Evolutionary conservation across 1,140 invertebrate species (phyloP), one percentile per base, ranked within the genome.

Genomic region (Triops longicaudatus): DNA sequence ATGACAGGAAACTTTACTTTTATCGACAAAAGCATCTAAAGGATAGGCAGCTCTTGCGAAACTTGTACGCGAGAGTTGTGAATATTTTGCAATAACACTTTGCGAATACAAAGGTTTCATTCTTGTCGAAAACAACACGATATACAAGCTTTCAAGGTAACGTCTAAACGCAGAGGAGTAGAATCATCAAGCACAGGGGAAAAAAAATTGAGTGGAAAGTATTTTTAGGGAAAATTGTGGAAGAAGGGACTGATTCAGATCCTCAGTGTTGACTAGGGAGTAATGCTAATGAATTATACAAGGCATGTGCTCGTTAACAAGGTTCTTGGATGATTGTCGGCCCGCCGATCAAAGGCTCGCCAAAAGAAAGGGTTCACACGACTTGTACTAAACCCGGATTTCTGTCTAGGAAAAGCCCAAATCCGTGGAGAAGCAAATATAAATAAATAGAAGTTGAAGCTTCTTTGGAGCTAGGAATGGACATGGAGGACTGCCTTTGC

Each of bases 231-330:
- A 63, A 1, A 63, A 7, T 17, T 5, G 22, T 17, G 0, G 50
- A 22, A 17, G 50, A 63, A 63, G 17, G n/a, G 50, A 63, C 22
- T 63, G 22, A 63, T 17, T n/a, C 50, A n/a, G n/a, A 22, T 6
- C 14, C 50, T 22, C 22, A n/a, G 17, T 17, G 4, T 63, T 63
- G 50, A 22, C 50, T 63, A n/a, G 44, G 44, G 50, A 22, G 50
- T 22, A 63, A 63, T 63, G 50, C 50, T 63, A 63, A 63, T 63
- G 50, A 63, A 63, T 63, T 63, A 14, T 63, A 63, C 50, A 63
- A 22, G 50, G 50, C n/a, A 63, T 63, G 50, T 63, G 50, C 3
- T 63, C 50, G 22, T 63, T 63, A 63, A 63, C 17, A 63, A 63
- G 50, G 50, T 63, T n/a, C 50, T 22, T 63, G 50, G 50, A 17